phyloP scores from a whole-genome alignment of 37 sponge, comb jelly and placozoan genomes.

The Spongilla lacustris region DNA sequence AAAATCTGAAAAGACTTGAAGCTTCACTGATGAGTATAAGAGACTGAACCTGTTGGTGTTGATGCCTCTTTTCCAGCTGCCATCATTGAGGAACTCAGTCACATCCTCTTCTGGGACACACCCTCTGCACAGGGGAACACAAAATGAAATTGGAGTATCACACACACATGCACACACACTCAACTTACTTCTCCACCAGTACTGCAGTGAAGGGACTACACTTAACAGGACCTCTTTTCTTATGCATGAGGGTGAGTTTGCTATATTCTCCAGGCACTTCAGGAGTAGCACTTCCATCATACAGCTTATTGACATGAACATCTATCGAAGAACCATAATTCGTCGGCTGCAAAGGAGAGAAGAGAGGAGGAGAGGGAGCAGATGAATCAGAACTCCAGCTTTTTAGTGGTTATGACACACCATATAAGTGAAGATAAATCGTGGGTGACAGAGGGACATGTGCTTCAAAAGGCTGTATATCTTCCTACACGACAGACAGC shows the following conservation, averaged over 20 bases:
- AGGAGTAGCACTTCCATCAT: constrained; percentile 14
- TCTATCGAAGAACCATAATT: constrained; percentile 21
- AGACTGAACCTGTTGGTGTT: constrained; percentile 43
- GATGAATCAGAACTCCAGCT: no score
- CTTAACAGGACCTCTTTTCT: constrained; percentile 17
- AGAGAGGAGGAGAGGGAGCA: constrained; percentile 8
- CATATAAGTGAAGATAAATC: constrained; percentile 78
- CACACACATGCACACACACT: constrained; percentile 7
- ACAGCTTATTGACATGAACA: constrained; percentile 73
- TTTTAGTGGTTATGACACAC: constrained; percentile 29
- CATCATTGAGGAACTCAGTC: constrained; percentile 55
- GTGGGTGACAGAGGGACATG: constrained; percentile 80
- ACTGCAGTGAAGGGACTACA: constrained; percentile 42
- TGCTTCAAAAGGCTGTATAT: constrained; percentile 79
- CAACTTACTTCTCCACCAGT: constrained; percentile 43
- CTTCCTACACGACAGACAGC: constrained; percentile 56
- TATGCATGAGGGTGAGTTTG: constrained; percentile 6
- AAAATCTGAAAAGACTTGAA: no score
- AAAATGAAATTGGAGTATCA: not conserved
- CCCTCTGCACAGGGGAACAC: constrained; percentile 9
- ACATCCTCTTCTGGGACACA: constrained; percentile 44
- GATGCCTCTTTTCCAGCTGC: constrained; percentile 54
- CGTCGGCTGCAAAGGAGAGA: not conserved
- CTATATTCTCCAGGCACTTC: constrained; percentile 26
- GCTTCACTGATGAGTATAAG: no score